These are phyloP conservation scores for Oriolus oriolus DNA, from an alignment of 2,113 vertebrate species.

Conservation along the genomic window DNA sequence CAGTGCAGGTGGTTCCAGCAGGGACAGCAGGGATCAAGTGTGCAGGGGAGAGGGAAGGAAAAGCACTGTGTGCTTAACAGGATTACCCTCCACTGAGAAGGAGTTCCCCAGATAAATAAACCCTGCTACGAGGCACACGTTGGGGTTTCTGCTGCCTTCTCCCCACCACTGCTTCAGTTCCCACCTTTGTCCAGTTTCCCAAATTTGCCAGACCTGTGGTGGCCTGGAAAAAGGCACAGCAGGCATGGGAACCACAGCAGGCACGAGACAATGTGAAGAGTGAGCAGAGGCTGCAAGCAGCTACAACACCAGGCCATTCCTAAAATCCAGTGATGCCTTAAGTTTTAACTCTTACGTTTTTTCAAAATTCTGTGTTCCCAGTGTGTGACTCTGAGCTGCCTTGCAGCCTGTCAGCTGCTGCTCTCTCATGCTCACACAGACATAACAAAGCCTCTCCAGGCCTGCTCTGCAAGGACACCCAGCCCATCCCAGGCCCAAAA, in stretches of 20 bases:
- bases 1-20: not conserved
- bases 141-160: not conserved
- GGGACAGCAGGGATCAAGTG: not conserved
- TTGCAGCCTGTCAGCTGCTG: no score
- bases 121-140: fast-evolving
- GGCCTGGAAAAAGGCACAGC: not conserved
- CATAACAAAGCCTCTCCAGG: no score
- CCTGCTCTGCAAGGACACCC: no score
- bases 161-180: not conserved
- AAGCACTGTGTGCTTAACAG: not conserved
- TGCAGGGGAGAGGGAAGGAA: not conserved
- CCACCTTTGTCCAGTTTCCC: not conserved
- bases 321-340: not conserved
- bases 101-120: not conserved
- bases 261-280: not conserved
- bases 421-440: no score
- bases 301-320: not conserved
- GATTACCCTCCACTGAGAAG: not conserved
- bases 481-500: no score
- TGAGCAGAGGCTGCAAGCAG: not conserved
- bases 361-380: no score
- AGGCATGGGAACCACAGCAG: not conserved
- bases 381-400: no score
- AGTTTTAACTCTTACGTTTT: no score
- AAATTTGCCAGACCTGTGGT: not conserved